phyloP scores from a whole-genome alignment of 2,113 vertebrate species.

The Tachysurus fulvidraco region DNA sequence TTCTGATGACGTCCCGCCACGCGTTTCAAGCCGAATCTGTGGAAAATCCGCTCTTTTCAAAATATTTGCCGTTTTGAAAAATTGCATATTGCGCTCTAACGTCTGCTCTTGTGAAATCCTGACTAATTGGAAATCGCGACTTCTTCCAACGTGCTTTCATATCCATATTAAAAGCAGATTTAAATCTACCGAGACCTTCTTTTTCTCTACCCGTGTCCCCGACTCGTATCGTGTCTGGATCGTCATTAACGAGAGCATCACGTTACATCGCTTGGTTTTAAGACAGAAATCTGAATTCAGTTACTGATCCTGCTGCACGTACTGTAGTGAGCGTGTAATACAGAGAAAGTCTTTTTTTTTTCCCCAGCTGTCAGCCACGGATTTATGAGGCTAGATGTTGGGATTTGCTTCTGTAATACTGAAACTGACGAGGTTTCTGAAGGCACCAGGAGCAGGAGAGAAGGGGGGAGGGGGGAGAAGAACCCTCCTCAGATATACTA shows the following conservation, averaged over 20 bases:
- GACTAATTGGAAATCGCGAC: not conserved
- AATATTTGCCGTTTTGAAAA: too few species aligned
- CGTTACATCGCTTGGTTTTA: constrained; percentile 57
- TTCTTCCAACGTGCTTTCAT: not conserved
- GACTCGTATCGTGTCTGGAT: not conserved
- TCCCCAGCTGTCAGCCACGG: constrained; percentile 52
- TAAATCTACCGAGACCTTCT: not conserved
- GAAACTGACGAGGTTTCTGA: constrained; percentile 52
- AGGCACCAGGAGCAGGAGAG: constrained; percentile 8
- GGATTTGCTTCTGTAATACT: constrained; percentile 53
- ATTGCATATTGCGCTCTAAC: too few species aligned
- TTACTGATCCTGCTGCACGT: constrained; percentile 61
- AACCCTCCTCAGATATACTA: not conserved
- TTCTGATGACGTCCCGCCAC: too few species aligned
- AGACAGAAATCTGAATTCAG: constrained; percentile 66
- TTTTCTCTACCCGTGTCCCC: not conserved
- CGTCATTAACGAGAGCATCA: not conserved
- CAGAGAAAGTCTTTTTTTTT: constrained; percentile 52
- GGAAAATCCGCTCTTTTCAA: too few species aligned
- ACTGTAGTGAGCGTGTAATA: constrained; percentile 61
- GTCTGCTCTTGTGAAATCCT: too few species aligned
- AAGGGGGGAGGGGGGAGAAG: not conserved
- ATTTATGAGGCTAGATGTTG: constrained; percentile 61
- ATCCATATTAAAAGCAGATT: not conserved
- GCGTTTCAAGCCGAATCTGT: too few species aligned